Evolutionary conservation across 2,888 invertebrate species (phyloP).

Genomic region (Caradrina clavipalpis): DNA sequence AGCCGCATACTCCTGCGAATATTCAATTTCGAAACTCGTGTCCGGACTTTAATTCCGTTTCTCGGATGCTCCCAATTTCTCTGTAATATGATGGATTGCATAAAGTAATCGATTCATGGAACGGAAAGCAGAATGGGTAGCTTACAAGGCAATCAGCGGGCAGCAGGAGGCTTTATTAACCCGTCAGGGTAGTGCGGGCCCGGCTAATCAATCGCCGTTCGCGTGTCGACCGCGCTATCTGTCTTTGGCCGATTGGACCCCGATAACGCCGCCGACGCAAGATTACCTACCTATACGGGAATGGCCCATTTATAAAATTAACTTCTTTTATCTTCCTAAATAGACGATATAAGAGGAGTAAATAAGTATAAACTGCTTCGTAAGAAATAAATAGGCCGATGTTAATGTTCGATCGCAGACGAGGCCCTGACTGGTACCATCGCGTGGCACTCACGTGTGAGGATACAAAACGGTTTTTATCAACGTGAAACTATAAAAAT

Average conservation of each 20-base stretch:
- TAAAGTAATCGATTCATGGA: slow-evolving; percentile 81
- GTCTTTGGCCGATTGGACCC: slow-evolving; percentile 88
- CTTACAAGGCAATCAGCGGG: slow-evolving; percentile 87
- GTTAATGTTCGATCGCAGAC: slow-evolving; percentile 71
- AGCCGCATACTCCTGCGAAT: slow-evolving; percentile 52
- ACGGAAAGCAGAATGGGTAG: slow-evolving; percentile 82
- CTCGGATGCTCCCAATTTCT: slow-evolving; percentile 61
- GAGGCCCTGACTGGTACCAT: slow-evolving; percentile 52
- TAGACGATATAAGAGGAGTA: slow-evolving; percentile 84
- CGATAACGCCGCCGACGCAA: slow-evolving; percentile 86
- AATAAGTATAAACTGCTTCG: slow-evolving; percentile 83
- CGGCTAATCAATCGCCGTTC: slow-evolving; percentile 89
- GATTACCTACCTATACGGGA: slow-evolving; percentile 87
- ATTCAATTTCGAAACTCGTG: slow-evolving; percentile 64
- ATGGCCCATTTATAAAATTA: slow-evolving; percentile 89
- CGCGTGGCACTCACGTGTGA: slow-evolving; percentile 39
- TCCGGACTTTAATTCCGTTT: slow-evolving; percentile 62
- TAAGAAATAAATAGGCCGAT: slow-evolving; percentile 78
- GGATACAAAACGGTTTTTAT: slow-evolving; percentile 29
- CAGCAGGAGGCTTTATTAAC: slow-evolving; percentile 88
- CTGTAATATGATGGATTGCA: slow-evolving; percentile 80
- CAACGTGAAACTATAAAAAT: slow-evolving; percentile 19
- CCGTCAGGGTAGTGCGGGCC: slow-evolving; percentile 87
- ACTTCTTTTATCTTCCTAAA: slow-evolving; percentile 88
- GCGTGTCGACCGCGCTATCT: slow-evolving; percentile 90